Conservation (phyloP, 37 sponge, comb jelly and placozoan genomes). For the Hexactinellida sp. region DNA sequence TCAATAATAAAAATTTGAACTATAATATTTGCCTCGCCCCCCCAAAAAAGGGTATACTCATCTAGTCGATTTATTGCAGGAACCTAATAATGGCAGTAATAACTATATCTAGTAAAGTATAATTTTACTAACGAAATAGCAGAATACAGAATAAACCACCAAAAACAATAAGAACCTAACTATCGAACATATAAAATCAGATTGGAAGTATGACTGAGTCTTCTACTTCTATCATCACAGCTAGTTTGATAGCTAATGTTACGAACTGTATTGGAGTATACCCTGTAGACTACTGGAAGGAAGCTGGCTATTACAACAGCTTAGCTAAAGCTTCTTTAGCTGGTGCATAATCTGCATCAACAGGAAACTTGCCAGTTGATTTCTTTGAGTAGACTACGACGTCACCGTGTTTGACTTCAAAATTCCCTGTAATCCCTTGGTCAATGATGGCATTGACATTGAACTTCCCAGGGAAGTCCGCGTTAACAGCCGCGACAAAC, state of each 20-base stretch:
- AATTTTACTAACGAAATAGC: background rate
- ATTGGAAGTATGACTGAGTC: background rate
- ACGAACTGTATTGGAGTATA: background rate
- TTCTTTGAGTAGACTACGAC: background rate
- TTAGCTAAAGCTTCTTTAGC: slow-evolving; percentile 15
- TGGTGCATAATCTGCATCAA: background rate
- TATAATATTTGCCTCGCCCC: too few species aligned
- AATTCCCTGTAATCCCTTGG: background rate
- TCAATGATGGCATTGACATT: background rate
- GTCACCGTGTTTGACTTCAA: background rate
- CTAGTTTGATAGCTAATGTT: background rate
- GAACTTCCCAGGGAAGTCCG: slow-evolving; percentile 14
- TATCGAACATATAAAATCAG: background rate
- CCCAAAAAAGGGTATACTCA: too few species aligned
- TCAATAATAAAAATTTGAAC: too few species aligned
- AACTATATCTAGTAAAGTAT: background rate
- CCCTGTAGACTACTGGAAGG: background rate
- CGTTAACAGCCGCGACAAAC: slow-evolving; percentile 10
- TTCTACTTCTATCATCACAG: slow-evolving; percentile 15
- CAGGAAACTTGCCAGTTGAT: background rate
- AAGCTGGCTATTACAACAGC: background rate
- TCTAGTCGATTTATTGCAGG: too few species aligned
- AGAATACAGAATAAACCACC: background rate
- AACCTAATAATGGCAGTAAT: too few species aligned
- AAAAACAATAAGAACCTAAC: background rate